Percentiles rank a stretch among this genome's conserved stretches.
phyloP scores from a whole-genome alignment of 2,888 invertebrate species.

The Lamellibrachia columna region DNA sequence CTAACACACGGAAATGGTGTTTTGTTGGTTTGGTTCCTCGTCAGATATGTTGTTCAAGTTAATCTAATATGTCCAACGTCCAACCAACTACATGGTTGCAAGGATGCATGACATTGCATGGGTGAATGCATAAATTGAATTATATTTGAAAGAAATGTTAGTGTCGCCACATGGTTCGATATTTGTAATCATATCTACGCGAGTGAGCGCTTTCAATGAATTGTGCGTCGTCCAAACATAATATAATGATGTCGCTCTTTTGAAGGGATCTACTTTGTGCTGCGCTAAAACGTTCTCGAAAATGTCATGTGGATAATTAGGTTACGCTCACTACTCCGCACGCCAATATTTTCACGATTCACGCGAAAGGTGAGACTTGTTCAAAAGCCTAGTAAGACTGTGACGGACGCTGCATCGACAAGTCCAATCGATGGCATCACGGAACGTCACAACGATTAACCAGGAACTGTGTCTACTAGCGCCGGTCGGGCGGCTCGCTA shows the following conservation, averaged over 20 bases:
- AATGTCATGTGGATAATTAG: background rate
- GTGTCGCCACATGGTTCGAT: background rate
- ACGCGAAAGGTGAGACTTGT: background rate
- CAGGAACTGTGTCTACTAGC: background rate
- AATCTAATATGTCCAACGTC: no score
- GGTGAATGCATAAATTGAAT: background rate
- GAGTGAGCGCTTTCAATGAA: background rate
- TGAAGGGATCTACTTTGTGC: background rate
- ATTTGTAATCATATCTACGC: background rate
- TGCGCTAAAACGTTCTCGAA: background rate
- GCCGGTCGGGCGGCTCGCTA: background rate
- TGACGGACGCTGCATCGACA: background rate
- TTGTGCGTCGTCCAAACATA: background rate
- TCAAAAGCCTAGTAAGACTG: background rate
- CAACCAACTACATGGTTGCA: no score
- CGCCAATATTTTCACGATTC: background rate
- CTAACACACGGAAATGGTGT: no score
- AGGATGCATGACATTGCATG: background rate
- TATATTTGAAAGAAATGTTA: background rate
- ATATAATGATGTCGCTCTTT: background rate
- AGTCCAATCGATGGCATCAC: background rate
- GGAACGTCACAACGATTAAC: background rate
- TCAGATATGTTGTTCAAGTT: no score
- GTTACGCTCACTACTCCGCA: background rate
- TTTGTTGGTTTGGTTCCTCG: no score